These are phyloP conservation scores for Leistus spinibarbis DNA, from an alignment of 2,888 invertebrate genomes.

Conservation along the genomic window DNA sequence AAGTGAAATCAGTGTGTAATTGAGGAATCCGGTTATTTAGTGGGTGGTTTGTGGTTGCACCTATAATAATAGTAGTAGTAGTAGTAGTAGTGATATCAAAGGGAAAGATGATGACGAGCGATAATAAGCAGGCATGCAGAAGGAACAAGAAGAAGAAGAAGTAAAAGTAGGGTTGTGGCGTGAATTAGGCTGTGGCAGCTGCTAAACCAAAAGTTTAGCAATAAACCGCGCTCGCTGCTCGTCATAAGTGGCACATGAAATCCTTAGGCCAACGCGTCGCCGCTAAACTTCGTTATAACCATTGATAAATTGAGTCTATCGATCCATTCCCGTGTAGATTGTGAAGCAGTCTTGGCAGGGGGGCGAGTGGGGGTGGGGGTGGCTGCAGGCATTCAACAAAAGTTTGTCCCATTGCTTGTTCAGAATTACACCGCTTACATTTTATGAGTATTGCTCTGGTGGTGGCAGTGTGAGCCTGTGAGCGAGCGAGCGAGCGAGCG, in stretches of 20 bases:
- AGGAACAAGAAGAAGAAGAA: neutral
- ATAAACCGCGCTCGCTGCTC: slow-evolving; percentile 45
- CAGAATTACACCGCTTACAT: no score
- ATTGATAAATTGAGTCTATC: slow-evolving; percentile 35
- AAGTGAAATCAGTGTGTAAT: no score
- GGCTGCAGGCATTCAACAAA: slow-evolving; percentile 27
- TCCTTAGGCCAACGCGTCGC: slow-evolving; percentile 28
- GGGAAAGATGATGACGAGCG: neutral
- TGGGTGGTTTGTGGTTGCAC: no score
- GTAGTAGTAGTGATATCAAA: neutral
- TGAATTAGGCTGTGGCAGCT: slow-evolving; percentile 33
- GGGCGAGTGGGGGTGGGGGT: no score
- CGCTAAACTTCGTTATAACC: slow-evolving; percentile 37
- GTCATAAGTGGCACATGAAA: slow-evolving; percentile 45
- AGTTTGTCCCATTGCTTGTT: slow-evolving; percentile 30
- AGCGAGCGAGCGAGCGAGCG: no score
- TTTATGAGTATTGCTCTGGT: no score
- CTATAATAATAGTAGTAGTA: no score
- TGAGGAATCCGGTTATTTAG: no score
- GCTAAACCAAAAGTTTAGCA: slow-evolving; percentile 43
- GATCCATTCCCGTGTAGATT: slow-evolving; percentile 33
- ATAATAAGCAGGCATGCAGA: no score
- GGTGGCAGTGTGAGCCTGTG: no score
- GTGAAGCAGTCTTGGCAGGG: no score
- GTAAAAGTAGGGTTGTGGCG: slow-evolving; percentile 14